Evolutionary conservation across 2,888 invertebrate species (phyloP).

Genomic region (Bimastos eiseni): DNA sequence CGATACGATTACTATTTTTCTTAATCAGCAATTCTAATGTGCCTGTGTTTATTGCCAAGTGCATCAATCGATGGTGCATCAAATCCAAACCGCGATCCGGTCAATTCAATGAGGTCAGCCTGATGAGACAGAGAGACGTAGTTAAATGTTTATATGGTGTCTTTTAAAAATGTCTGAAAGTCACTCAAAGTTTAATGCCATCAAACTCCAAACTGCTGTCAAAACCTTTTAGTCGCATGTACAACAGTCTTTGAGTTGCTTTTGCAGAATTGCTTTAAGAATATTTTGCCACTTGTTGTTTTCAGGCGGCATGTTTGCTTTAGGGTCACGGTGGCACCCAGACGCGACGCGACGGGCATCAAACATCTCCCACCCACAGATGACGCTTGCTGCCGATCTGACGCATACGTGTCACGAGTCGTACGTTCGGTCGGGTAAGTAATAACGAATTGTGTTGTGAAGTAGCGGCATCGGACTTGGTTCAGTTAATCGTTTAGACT

Average conservation of each 20-base stretch:
- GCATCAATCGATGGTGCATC: too few relatives aligned
- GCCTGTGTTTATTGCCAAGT: too few relatives aligned
- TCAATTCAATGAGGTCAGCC: too few relatives aligned
- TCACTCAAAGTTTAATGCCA: background rate
- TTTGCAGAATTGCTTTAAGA: background rate
- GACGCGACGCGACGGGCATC: constrained; percentile 64
- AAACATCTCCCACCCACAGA: constrained; percentile 67
- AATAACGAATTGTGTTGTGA: background rate
- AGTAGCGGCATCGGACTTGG: too few relatives aligned
- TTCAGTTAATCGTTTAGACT: too few relatives aligned
- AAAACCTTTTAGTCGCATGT: background rate
- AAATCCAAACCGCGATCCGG: too few relatives aligned
- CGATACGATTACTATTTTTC: too few relatives aligned
- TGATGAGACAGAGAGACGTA: too few relatives aligned
- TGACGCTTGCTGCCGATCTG: constrained; percentile 85
- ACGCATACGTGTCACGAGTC: constrained; percentile 98
- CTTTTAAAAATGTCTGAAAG: background rate
- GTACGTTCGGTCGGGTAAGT: constrained; percentile 74
- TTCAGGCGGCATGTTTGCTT: constrained; percentile 87
- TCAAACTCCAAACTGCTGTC: background rate
- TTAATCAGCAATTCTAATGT: too few relatives aligned
- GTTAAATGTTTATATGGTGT: background rate
- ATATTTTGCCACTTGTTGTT: background rate
- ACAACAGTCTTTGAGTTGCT: background rate
- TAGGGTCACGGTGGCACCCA: constrained; percentile 80